These are phyloP conservation scores for Calonectris borealis DNA, from an alignment of 2,113 vertebrate genomes.

Conservation along the genomic window DNA sequence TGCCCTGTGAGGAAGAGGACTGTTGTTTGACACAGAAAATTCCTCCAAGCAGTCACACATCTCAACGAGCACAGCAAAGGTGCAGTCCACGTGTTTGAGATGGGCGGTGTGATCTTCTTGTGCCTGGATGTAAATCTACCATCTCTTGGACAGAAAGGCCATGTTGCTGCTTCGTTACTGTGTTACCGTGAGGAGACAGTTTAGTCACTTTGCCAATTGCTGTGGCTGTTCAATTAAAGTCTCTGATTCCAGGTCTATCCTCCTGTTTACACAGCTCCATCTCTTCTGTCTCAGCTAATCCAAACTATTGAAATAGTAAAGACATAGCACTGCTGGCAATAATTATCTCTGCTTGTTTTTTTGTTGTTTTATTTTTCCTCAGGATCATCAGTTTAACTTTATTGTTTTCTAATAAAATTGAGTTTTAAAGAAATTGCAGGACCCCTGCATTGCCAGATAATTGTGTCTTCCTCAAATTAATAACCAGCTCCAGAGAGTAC, in stretches of 20 bases:
- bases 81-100: neutral
- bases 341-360: neutral
- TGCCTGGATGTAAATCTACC: neutral
- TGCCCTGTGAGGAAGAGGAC: neutral
- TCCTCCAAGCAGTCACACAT: neutral
- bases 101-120: rapidly evolving
- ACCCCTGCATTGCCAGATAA: neutral
- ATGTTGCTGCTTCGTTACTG: neutral
- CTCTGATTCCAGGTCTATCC: neutral
- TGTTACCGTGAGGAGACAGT: neutral
- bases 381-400: neutral
- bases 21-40: neutral
- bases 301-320: neutral
- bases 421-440: neutral
- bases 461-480: constrained; percentile 35
- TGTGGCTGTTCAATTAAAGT: neutral
- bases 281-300: neutral
- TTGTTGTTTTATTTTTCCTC: neutral
- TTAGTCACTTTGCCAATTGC: neutral
- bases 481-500: constrained; percentile 16
- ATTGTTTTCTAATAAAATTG: constrained; percentile 29
- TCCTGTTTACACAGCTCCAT: neutral
- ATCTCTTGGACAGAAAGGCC: neutral
- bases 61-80: neutral
- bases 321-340: neutral